A percentile compares a stretch with the other conserved stretches of the same genome.
These are phyloP conservation scores for Asteroscopus sphinx DNA, from an alignment of 2,888 invertebrate species.

Conservation along the genomic window DNA sequence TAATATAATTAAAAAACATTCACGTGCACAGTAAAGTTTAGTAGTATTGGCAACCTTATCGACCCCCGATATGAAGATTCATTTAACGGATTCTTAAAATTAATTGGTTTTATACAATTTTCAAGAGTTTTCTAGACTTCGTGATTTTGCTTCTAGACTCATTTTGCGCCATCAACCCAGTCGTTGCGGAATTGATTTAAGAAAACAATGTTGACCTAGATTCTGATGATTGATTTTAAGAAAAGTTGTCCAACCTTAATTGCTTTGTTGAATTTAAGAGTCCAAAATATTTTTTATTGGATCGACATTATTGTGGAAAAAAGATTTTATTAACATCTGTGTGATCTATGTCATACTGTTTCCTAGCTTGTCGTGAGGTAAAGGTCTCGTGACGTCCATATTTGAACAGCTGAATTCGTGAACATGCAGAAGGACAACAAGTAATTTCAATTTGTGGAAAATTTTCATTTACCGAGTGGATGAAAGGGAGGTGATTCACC, in stretches of 20 bases:
- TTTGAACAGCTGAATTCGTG: conserved; percentile 56
- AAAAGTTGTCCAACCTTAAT: neutral
- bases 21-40: conserved; percentile 20
- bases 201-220: conserved; percentile 9
- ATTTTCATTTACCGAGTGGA: conserved; percentile 43
- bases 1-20: conserved; percentile 39
- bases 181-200: too few species aligned
- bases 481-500: conserved; percentile 36
- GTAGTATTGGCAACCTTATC: neutral
- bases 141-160: neutral
- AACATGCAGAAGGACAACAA: conserved; percentile 49
- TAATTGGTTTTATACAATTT: neutral
- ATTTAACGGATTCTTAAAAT: too few species aligned
- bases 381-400: conserved; percentile 45
- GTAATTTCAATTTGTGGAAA: conserved; percentile 38
- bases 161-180: conserved; percentile 16
- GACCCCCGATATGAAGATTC: neutral
- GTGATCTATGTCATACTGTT: conserved; percentile 5
- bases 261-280: neutral
- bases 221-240: conserved; percentile 9
- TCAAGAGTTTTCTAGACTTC: conserved; percentile 10
- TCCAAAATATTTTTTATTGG: neutral
- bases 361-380: conserved; percentile 17
- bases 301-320: neutral
- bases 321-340: conserved; percentile 6